Evolutionary conservation across 2,888 invertebrate species (phyloP).

Genomic region (Octonoba sinensis): DNA sequence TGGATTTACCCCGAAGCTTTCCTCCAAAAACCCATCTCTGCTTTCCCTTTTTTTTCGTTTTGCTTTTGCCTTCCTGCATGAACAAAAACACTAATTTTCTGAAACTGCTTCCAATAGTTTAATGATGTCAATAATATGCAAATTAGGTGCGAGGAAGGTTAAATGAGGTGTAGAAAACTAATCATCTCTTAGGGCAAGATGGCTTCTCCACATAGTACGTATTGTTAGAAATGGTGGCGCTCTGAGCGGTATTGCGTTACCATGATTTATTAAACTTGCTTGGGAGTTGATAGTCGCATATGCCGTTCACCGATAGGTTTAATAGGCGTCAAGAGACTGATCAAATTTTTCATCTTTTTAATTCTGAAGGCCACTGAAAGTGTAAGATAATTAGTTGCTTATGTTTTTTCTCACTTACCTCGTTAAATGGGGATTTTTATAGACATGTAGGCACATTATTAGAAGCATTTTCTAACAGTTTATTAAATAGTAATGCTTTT

Average conservation of each 20-base stretch:
- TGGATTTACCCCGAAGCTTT: constrained; percentile 15
- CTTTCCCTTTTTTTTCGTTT: neutral
- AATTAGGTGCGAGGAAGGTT: constrained; percentile 41
- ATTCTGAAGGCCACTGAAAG: neutral
- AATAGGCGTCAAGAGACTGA: constrained; percentile 32
- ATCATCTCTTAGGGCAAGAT: constrained; percentile 16
- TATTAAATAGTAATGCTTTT: too few relatives aligned
- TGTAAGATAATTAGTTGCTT: constrained; percentile 2
- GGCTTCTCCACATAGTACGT: constrained; percentile 22
- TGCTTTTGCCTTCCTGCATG: neutral
- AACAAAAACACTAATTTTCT: constrained; percentile 29
- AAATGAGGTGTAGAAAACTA: constrained; percentile 39
- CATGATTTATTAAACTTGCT: constrained; percentile 27
- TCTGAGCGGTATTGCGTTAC: constrained; percentile 1
- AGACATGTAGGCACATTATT: too few relatives aligned
- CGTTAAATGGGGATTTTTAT: neutral
- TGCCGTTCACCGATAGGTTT: constrained; percentile 1
- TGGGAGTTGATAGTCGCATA: constrained; percentile 21
- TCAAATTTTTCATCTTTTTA: constrained; percentile 18
- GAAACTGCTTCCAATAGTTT: constrained; percentile 37
- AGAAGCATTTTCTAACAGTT: too few relatives aligned
- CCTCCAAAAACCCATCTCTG: neutral
- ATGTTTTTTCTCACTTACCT: neutral
- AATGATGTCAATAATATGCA: constrained; percentile 55
- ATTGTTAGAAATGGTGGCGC: constrained; percentile 17